These are phyloP conservation scores for Drosophila hydei DNA, from an alignment of 1,140 invertebrate genomes.

Conservation along the genomic window DNA sequence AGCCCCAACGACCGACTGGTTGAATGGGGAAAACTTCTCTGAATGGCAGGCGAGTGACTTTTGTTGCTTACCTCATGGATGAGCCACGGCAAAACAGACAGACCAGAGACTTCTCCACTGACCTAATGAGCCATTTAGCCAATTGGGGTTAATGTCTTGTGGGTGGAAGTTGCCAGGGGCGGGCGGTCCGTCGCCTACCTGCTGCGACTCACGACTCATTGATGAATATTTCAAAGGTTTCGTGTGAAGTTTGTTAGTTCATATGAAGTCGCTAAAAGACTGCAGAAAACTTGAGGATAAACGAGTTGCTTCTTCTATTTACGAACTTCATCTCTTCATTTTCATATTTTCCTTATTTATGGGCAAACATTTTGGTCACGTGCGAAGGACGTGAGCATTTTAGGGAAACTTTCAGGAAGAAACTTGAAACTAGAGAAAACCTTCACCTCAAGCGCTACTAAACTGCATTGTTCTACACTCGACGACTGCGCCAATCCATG, in stretches of 20 bases:
- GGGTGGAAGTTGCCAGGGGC: background rate
- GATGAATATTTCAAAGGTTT: conserved; percentile 76
- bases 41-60: conserved; percentile 25
- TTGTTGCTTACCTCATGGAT: conserved; percentile 21
- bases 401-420: conserved; percentile 60
- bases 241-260: conserved; percentile 41
- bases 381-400: conserved; percentile 64
- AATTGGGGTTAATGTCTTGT: conserved; percentile 74
- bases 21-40: conserved; percentile 40
- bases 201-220: conserved; percentile 45
- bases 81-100: conserved; percentile 1
- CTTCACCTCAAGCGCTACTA: conserved; percentile 6
- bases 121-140: conserved; percentile 77
- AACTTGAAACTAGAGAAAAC: conserved; percentile 15
- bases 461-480: conserved; percentile 46
- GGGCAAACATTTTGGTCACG: conserved; percentile 75
- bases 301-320: conserved; percentile 46
- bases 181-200: conserved; percentile 22
- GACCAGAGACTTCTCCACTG: conserved; percentile 52
- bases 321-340: conserved; percentile 56
- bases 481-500: conserved; percentile 50
- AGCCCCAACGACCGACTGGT: conserved; percentile 29
- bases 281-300: conserved; percentile 28
- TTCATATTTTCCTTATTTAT: conserved; percentile 76
- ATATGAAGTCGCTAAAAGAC: conserved; percentile 66